Evolutionary conservation across 2,797 vertebrate genomes (phyloP).

Genomic region (Pristis pectinata): DNA sequence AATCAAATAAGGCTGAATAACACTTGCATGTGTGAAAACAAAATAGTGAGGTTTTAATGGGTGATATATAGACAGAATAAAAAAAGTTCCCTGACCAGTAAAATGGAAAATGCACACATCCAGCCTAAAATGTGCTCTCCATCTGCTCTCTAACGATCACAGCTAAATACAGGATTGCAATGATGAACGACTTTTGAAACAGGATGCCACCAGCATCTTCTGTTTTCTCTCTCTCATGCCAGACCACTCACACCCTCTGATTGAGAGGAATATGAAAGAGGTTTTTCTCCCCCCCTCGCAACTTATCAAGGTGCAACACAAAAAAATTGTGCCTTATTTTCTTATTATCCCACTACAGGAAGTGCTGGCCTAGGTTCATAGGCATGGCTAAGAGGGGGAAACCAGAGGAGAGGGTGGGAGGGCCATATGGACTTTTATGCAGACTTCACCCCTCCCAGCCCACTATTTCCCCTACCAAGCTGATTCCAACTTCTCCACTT

Average conservation of each 20-base stretch:
- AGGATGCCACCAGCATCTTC: background rate
- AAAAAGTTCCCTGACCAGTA: background rate
- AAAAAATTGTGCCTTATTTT: background rate
- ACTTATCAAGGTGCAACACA: background rate
- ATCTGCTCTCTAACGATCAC: background rate
- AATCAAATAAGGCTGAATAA: background rate
- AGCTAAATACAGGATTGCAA: background rate
- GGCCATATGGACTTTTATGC: background rate
- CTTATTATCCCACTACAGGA: background rate
- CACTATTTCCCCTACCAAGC: too few species aligned
- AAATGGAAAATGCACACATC: background rate
- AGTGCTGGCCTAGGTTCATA: background rate
- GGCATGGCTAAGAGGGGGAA: background rate
- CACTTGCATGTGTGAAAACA: constrained; percentile 22
- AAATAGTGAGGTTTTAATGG: constrained; percentile 7
- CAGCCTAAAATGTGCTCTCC: constrained; percentile 6
- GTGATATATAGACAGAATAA: background rate
- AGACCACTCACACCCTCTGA: background rate
- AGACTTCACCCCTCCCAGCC: background rate
- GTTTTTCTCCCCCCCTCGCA: background rate
- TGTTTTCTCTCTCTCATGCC: background rate
- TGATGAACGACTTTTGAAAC: background rate
- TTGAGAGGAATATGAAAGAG: background rate
- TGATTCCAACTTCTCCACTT: background rate
- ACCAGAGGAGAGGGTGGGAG: background rate